Base-by-base conservation (phyloP, 2,797 vertebrate species). In the Enteromius anoplus region DNA sequence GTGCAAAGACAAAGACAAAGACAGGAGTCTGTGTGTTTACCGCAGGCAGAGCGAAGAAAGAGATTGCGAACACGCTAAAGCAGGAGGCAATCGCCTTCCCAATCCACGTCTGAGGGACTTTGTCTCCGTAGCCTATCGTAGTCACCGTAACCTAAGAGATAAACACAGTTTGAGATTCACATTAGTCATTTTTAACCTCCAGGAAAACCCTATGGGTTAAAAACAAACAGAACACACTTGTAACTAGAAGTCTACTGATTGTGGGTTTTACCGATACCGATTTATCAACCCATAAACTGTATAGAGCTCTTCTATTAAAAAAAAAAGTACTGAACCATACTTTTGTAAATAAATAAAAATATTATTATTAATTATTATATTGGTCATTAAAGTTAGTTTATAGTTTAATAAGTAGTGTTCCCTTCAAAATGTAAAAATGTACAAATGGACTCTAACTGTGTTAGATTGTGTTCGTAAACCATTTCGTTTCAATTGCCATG, bases 1-100 rank as follows among this genome's bases (percentile, higher is more conserved):
- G 71, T 29, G 62, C 1, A 53, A 3, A 11, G 34, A 37, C 26
- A n/a, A 49, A 42, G 53, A 76, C 53, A 49, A 58, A 64, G 55
- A 65, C 34, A 71, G 42, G 47, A 75, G 11, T 75, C 40, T 58
- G 21, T 4, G 75, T 90, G 95, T 93, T 97, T 92, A 98, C 97
- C 3, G 96, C 96, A 81, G 96, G 96, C 80, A 98, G 92, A 80
- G 97, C 96, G 26, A 98, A 98, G 92, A 97, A 97, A 79, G 97
- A 97, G 91, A 98, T 96, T 72, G 96, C 96, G 81, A 98, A 97
- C 37, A 98, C 96, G 15, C 96, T 97, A 91, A 97, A 98, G 88
- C 96, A 98, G 85, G 96, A 97, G 66, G 96, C 97, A n/a, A 98
- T 95, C 86, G 95, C 95, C 88, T 98, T 98, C 75, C 96, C 97